Evolutionary conservation across 2,888 invertebrate genomes (phyloP).

Genomic region (Euproctis similis): DNA sequence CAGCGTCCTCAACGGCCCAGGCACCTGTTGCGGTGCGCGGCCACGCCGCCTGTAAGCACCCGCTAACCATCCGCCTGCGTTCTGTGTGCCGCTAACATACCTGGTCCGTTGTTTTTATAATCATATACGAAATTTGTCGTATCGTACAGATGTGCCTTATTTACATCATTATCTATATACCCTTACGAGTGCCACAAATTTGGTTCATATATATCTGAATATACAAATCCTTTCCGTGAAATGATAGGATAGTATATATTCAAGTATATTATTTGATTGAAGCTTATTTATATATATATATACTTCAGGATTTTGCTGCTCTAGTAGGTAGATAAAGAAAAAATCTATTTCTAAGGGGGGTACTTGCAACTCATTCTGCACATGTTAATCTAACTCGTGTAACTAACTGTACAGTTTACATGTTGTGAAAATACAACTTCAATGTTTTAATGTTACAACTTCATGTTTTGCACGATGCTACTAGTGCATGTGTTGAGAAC

Average conservation of each 20-base stretch:
- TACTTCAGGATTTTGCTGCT: too few relatives aligned
- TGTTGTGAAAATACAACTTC: constrained; percentile 12
- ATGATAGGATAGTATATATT: too few relatives aligned
- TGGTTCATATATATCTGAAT: not conserved
- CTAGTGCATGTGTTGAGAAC: constrained; percentile 59
- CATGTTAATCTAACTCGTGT: constrained; percentile 13
- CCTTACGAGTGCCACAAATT: too few relatives aligned
- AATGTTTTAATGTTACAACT: not conserved
- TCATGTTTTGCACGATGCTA: constrained; percentile 33
- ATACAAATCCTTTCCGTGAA: too few relatives aligned
- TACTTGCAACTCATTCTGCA: not conserved
- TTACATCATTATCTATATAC: too few relatives aligned
- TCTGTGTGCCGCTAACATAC: constrained; percentile 68
- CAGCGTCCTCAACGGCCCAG: constrained; percentile 57
- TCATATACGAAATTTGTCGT: constrained; percentile 26
- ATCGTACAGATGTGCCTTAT: constrained; percentile 16
- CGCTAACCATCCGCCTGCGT: constrained; percentile 62
- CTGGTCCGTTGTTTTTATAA: constrained; percentile 58
- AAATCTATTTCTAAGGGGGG: too few relatives aligned
- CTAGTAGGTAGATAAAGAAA: constrained; percentile 6
- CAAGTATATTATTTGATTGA: too few relatives aligned
- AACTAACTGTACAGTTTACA: constrained; percentile 12
- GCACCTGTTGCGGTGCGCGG: constrained; percentile 71
- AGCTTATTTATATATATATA: too few relatives aligned
- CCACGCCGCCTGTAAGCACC: constrained; percentile 75